phyloP scores from a whole-genome alignment of 2,888 invertebrate species.

The Drosophila testacea region DNA sequence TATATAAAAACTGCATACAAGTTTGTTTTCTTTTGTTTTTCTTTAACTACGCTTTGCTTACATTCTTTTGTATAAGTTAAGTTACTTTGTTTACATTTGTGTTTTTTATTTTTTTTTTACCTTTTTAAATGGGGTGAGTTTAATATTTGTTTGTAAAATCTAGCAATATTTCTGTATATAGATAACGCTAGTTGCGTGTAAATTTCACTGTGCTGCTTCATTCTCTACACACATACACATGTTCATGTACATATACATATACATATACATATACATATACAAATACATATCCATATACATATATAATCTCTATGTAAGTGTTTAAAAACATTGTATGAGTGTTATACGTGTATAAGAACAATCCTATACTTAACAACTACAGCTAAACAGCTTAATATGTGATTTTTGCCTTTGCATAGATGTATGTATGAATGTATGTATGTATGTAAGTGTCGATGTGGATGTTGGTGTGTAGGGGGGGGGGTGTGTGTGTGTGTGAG shows the following conservation, averaged over 20 bases:
- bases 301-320: slow-evolving; percentile 37
- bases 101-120: slow-evolving; percentile 24
- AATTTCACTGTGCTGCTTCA: slow-evolving; percentile 58
- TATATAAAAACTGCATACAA: slow-evolving; percentile 43
- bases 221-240: slow-evolving; percentile 32
- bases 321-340: slow-evolving; percentile 57
- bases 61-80: slow-evolving; percentile 42
- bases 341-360: slow-evolving; percentile 11
- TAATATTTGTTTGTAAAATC: slow-evolving; percentile 66
- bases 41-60: slow-evolving; percentile 46
- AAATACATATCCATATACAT: slow-evolving; percentile 37
- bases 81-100: slow-evolving; percentile 64
- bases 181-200: slow-evolving; percentile 59
- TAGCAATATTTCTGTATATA: slow-evolving; percentile 57
- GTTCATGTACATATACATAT: slow-evolving; percentile 53
- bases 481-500: too few species aligned
- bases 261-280: too few species aligned
- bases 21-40: slow-evolving; percentile 17
- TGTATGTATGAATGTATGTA: slow-evolving; percentile 26
- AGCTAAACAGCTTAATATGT: slow-evolving; percentile 12
- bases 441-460: slow-evolving; percentile 23
- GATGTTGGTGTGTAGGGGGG: slow-evolving; percentile 12
- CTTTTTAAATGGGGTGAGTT: slow-evolving; percentile 40
- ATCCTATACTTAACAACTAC: slow-evolving; percentile 22
- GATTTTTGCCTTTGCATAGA: slow-evolving; percentile 42